Evolutionary conservation across 2,113 vertebrate species (phyloP).

Genomic region (Puntigrus tetrazona): DNA sequence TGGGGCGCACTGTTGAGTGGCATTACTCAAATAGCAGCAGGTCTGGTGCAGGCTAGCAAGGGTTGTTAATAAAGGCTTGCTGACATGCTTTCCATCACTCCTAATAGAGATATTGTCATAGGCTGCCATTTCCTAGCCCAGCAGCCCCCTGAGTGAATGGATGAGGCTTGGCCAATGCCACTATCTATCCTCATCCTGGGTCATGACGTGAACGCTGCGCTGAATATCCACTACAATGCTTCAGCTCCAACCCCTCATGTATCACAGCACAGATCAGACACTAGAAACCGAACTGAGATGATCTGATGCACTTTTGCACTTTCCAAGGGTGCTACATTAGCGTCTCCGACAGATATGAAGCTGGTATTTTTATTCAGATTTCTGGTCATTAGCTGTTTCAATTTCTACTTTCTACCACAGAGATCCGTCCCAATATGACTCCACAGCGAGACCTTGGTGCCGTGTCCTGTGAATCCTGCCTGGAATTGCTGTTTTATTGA

Average conservation of each 20-base stretch:
- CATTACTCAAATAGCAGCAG: slow-evolving; percentile 57
- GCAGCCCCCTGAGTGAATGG: slow-evolving; percentile 56
- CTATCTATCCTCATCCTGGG: slow-evolving; percentile 60
- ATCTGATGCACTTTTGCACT: slow-evolving; percentile 6
- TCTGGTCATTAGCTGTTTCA: background rate
- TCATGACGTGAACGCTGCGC: slow-evolving; percentile 28
- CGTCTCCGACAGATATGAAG: slow-evolving; percentile 4
- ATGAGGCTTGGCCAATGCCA: slow-evolving; percentile 59
- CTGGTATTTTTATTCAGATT: slow-evolving; percentile 12
- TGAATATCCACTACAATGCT: slow-evolving; percentile 40
- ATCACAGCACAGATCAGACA: background rate
- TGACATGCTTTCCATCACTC: slow-evolving; percentile 62
- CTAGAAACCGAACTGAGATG: background rate
- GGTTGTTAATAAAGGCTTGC: slow-evolving; percentile 65
- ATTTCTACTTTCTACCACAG: slow-evolving; percentile 9
- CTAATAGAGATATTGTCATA: slow-evolving; percentile 72
- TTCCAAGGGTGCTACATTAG: background rate
- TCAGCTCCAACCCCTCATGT: slow-evolving; percentile 7
- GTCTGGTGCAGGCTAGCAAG: slow-evolving; percentile 51
- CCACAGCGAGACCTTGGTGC: slow-evolving; percentile 22
- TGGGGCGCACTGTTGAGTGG: slow-evolving; percentile 12
- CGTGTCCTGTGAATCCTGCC: slow-evolving; percentile 46
- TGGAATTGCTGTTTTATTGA: slow-evolving; percentile 55
- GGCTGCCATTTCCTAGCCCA: slow-evolving; percentile 59
- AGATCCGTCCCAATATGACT: slow-evolving; percentile 38